Evolutionary conservation across 2,797 vertebrate species (phyloP).

Genomic region (Poeciliopsis infans): DNA sequence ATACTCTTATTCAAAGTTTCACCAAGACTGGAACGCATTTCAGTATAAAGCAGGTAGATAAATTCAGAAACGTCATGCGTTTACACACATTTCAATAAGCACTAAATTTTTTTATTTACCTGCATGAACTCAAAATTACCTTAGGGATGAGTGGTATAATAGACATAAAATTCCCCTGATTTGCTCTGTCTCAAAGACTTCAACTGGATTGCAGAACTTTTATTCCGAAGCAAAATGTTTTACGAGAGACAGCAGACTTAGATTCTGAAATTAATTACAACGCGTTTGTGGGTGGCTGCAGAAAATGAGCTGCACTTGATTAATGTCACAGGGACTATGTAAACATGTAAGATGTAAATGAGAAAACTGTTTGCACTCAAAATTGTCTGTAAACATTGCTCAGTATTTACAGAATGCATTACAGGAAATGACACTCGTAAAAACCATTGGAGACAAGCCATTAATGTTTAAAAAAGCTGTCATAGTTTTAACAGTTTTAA

Average conservation of each 20-base stretch:
- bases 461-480: background rate
- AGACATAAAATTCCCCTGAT: background rate
- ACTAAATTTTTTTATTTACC: background rate
- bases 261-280: constrained; percentile 8
- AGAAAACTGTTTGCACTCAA: constrained; percentile 13
- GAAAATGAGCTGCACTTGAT: constrained; percentile 26
- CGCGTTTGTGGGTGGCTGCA: constrained; percentile 8
- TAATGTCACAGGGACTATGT: constrained; percentile 16
- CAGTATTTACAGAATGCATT: constrained; percentile 11
- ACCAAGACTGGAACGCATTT: background rate
- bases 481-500: background rate
- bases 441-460: background rate
- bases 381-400: constrained; percentile 9
- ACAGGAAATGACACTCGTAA: background rate
- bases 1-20: background rate
- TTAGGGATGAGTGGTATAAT: background rate
- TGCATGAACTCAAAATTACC: background rate
- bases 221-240: constrained; percentile 8
- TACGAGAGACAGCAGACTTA: constrained; percentile 12
- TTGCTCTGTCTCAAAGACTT: background rate
- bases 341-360: constrained; percentile 18
- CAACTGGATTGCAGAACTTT: background rate
- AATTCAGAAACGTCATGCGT: background rate
- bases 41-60: background rate
- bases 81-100: background rate